Base-by-base conservation (phyloP, 1,140 invertebrate species). In the Drosophila lacertosa region DNA sequence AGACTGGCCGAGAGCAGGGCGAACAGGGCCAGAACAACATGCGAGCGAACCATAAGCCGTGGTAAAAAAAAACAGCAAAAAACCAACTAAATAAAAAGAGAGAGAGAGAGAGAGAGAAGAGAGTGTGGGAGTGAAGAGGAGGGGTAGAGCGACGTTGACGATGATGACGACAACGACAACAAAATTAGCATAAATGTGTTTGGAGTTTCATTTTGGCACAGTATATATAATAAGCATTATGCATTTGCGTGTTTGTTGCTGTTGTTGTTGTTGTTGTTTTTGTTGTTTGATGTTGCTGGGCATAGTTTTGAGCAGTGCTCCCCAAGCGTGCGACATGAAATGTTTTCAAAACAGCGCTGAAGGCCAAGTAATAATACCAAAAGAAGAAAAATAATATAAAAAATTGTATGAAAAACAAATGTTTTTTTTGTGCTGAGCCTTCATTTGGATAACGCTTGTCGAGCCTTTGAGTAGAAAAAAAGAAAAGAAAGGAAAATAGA, bases 181-280 rank as follows among this genome's bases (percentile, higher is more conserved):
- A 53, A 70, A 70, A 70, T 70, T 70, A 70, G 67, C 67, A 70
- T 70, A 70, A 70, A 70, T 70, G 67, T 70, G 67, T 51, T 70
- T 70, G 67, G 67, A 70, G 67, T 70, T 70, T 70, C 67, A 70
- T 70, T 70, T 65, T 65, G 67, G 67, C 67, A 64, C 60, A 70
- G 67, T 65, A 65, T 70, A 70, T 70, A 70, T 70, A 70, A 70
- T 70, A 70, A 70, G 60, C 60, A 70, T 70, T 70, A 70, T 70
- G 67, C 51, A 65, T 65, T 65, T 70, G 67, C 59, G 66, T 69
- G 66, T 64, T 65, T 70, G 67, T 35, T 64, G 15, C 32, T 63
- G 48, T 47, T 62, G 15, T 51, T 44, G 5, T 50, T 40, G 4
- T 42, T 45, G 11, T 16, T 26, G 18, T 35, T 50, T 29, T 48